Conservation (phyloP, 2,888 invertebrate genomes). For the Cephus nigrinus region DNA sequence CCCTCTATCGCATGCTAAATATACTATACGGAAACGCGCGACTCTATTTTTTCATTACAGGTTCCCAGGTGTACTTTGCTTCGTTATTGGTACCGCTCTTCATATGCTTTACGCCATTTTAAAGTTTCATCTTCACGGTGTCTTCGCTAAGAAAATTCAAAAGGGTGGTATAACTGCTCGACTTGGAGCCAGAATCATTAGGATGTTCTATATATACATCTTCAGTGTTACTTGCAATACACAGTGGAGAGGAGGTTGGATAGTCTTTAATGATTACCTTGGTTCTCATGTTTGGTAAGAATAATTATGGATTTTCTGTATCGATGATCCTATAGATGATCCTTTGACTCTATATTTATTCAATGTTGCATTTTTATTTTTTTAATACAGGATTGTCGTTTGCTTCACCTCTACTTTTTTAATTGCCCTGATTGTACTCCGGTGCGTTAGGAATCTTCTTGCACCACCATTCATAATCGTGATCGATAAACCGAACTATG, state of each 20-base stretch:
- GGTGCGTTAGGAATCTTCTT: constrained; percentile 69
- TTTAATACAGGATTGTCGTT: constrained; percentile 34
- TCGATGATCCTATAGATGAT: neutral
- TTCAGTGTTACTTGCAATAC: constrained; percentile 68
- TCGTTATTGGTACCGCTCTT: constrained; percentile 68
- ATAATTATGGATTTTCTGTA: neutral
- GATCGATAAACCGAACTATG: constrained; percentile 71
- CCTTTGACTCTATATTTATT: neutral
- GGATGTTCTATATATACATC: constrained; percentile 66
- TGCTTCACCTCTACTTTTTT: constrained; percentile 35
- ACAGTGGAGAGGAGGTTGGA: constrained; percentile 71
- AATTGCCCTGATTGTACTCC: constrained; percentile 55
- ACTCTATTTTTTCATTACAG: constrained; percentile 24
- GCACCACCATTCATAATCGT: constrained; percentile 72
- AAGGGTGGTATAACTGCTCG: neutral
- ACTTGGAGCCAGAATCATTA: constrained; percentile 32
- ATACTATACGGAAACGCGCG: neutral
- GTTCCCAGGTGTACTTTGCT: constrained; percentile 67
- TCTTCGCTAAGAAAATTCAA: constrained; percentile 30
- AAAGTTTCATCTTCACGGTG: constrained; percentile 35
- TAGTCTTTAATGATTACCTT: constrained; percentile 55
- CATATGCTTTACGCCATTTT: constrained; percentile 70
- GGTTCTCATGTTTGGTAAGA: constrained; percentile 36
- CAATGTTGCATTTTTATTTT: neutral
- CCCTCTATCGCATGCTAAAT: neutral